phyloP scores from a whole-genome alignment of 2,797 vertebrate species.

The Typhlichthys subterraneus region DNA sequence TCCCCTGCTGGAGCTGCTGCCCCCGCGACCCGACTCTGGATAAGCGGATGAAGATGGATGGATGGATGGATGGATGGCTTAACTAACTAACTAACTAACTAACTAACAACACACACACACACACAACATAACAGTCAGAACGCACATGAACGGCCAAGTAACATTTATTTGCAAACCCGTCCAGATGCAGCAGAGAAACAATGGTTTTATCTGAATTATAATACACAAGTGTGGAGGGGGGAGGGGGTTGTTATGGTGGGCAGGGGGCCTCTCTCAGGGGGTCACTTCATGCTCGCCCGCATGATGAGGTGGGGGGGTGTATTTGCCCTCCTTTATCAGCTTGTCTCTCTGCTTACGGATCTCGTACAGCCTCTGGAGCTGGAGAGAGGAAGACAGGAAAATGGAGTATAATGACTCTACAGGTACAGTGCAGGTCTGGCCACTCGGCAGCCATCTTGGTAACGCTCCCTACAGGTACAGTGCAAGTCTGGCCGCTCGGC shows the following conservation, averaged over 20 bases:
- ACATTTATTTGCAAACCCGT: constrained; percentile 71
- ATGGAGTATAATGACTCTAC: too few species aligned
- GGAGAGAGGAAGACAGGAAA: constrained; percentile 11
- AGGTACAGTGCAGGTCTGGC: too few species aligned
- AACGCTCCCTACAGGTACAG: too few species aligned
- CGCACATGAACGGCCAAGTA: constrained; percentile 5
- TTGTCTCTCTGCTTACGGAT: constrained; percentile 82
- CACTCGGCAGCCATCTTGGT: too few species aligned
- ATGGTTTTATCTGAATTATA: constrained; percentile 49
- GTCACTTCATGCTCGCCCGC: constrained; percentile 55
- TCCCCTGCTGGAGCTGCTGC: too few species aligned
- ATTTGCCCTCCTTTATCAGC: constrained; percentile 87
- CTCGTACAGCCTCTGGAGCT: constrained; percentile 72
- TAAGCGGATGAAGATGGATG: too few species aligned
- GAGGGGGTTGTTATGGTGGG: neutral
- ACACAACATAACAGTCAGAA: neutral
- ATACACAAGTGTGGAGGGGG: constrained; percentile 42
- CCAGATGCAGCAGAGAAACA: constrained; percentile 34
- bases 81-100: too few species aligned
- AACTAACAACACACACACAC: too few species aligned
- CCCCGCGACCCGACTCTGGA: too few species aligned
- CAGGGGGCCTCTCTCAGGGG: constrained; percentile 60
- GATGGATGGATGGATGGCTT: fast-evolving
- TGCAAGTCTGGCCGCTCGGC: too few species aligned
- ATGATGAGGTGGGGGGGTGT: constrained; percentile 79